Conservation (phyloP, 2,113 vertebrate genomes). For the Bathybates hornii region DNA sequence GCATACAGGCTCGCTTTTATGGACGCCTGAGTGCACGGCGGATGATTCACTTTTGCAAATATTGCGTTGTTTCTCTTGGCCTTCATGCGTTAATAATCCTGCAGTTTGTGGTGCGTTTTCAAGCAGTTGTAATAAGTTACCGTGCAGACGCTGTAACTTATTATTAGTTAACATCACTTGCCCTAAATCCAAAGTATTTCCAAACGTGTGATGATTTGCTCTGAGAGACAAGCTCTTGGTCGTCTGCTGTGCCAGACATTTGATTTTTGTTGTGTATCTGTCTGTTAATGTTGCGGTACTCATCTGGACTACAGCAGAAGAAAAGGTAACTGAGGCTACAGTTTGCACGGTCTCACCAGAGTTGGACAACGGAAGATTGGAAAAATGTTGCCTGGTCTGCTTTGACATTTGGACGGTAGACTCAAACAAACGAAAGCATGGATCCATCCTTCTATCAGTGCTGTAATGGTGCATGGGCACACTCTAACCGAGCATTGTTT, state of each 20-base stretch:
- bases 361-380: background rate
- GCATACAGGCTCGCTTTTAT: background rate
- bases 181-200: background rate
- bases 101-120: background rate
- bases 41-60: background rate
- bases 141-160: background rate
- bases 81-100: background rate
- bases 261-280: background rate
- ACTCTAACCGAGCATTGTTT: accelerated
- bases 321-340: background rate
- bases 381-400: background rate
- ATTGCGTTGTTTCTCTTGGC: background rate
- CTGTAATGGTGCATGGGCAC: background rate
- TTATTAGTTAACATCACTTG: background rate
- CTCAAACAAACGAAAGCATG: background rate
- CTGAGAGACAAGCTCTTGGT: background rate
- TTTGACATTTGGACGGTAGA: background rate
- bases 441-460: background rate
- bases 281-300: background rate
- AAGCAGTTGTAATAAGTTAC: background rate
- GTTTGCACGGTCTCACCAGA: background rate
- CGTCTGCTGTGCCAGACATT: background rate
- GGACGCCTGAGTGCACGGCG: background rate
- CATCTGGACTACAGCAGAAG: background rate
- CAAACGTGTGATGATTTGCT: background rate